Evolutionary conservation across 2,797 vertebrate species (phyloP).

Genomic region (Sphaeramia orbicularis): DNA sequence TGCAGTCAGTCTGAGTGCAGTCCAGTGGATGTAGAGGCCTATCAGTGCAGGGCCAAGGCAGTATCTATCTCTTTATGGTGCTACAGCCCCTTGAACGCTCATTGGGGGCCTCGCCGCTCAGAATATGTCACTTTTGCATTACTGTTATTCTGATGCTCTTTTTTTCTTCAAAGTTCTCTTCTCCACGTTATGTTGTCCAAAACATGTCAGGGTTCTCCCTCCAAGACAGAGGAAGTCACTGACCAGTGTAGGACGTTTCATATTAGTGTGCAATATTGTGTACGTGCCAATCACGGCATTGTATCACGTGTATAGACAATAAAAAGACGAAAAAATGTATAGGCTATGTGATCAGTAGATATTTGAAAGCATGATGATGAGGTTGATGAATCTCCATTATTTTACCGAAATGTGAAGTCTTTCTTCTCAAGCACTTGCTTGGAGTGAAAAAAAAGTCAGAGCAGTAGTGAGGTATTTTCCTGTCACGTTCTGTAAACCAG

Average conservation of each 20-base stretch:
- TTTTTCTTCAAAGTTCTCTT: conserved; percentile 45
- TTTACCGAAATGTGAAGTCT: conserved; percentile 80
- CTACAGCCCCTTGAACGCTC: conserved; percentile 79
- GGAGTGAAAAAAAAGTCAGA: conserved; percentile 51
- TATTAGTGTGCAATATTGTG: conserved; percentile 87
- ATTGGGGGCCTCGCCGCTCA: conserved; percentile 72
- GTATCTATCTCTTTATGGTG: conserved; percentile 85
- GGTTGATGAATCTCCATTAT: conserved; percentile 72
- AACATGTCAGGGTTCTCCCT: conserved; percentile 60
- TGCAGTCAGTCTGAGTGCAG: conserved; percentile 58
- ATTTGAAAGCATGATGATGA: conserved; percentile 76
- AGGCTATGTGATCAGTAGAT: conserved; percentile 77
- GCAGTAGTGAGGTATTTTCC: conserved; percentile 61
- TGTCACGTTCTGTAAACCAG: conserved; percentile 72
- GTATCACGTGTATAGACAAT: conserved; percentile 80
- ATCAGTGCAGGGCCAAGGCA: conserved; percentile 69
- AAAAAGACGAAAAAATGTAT: conserved; percentile 69
- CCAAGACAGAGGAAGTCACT: conserved; percentile 56
- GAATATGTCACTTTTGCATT: conserved; percentile 78
- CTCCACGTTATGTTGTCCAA: conserved; percentile 69
- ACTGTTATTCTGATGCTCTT: conserved; percentile 66
- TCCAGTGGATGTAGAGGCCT: conserved; percentile 72
- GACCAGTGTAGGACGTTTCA: conserved; percentile 76
- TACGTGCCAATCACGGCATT: conserved; percentile 80
- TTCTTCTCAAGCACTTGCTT: conserved; percentile 65